These are phyloP conservation scores for Ganaspis sp. DNA, from an alignment of 1,140 invertebrate species.

Conservation along the genomic window DNA sequence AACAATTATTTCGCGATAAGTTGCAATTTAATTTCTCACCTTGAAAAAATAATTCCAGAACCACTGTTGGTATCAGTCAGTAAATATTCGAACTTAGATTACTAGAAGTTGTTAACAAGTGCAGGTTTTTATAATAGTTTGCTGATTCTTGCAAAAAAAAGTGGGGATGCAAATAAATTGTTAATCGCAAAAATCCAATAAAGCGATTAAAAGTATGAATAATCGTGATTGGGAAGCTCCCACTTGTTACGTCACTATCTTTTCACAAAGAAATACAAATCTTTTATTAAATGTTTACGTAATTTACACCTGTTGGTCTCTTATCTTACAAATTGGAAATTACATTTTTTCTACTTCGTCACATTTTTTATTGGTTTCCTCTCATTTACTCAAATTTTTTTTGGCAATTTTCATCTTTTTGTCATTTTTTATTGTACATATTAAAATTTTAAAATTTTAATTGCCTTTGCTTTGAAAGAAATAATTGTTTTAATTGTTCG, in stretches of 20 bases:
- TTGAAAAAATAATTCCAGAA: neutral
- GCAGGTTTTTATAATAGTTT: neutral
- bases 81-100: constrained; percentile 2
- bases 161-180: neutral
- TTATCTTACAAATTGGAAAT: neutral
- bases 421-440: too few relatives aligned
- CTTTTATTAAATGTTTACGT: neutral
- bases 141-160: neutral
- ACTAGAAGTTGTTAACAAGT: neutral
- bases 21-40: neutral
- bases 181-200: neutral
- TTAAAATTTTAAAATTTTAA: too few relatives aligned
- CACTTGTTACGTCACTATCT: neutral
- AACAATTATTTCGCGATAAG: too few relatives aligned
- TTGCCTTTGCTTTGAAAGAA: too few relatives aligned
- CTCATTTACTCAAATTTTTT: too few relatives aligned
- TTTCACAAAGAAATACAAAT: neutral
- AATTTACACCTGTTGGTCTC: neutral
- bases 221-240: constrained; percentile 4
- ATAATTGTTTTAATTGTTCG: too few relatives aligned
- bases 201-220: neutral
- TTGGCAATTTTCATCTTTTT: neutral
- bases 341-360: neutral
- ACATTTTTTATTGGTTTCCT: neutral
- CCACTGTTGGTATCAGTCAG: neutral